These are phyloP conservation scores for Eunapius fragilis DNA, from an alignment of 37 sponge, comb jelly and placozoan species.

Conservation along the genomic window DNA sequence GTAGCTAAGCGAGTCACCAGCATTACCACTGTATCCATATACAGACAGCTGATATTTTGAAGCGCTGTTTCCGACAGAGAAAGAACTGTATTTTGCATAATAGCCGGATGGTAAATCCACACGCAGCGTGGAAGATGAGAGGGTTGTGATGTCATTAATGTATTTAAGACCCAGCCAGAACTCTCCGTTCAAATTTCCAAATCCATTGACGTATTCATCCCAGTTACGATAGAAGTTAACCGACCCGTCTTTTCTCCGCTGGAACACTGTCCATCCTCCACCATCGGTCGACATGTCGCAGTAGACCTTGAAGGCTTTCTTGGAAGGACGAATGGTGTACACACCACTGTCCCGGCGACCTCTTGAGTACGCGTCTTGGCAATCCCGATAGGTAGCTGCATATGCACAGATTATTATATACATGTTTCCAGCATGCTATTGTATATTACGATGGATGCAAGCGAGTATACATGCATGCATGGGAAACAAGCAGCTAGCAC, in stretches of 20 bases:
- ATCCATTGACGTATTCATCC: constrained; percentile 48
- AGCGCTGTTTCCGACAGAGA: too few relatives aligned
- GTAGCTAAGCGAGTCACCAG: background rate
- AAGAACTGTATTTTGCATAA: constrained; percentile 13
- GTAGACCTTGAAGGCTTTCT: constrained; percentile 10
- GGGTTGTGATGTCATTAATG: constrained; percentile 54
- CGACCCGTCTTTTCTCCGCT: constrained; percentile 28
- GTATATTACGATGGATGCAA: too few relatives aligned
- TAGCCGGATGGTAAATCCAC: constrained; percentile 7
- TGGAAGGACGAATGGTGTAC: too few relatives aligned
- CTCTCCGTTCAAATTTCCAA: constrained; percentile 54
- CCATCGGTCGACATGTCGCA: too few relatives aligned
- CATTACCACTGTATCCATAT: background rate
- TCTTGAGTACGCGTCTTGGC: too few relatives aligned
- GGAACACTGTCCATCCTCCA: constrained; percentile 65
- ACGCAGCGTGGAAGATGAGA: background rate
- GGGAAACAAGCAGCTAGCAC: too few relatives aligned
- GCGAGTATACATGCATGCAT: too few relatives aligned
- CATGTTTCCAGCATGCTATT: too few relatives aligned
- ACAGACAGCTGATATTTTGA: too few relatives aligned
- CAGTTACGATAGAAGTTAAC: constrained; percentile 36
- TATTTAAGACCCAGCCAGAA: constrained; percentile 75
- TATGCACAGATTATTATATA: background rate
- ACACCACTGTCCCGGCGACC: too few relatives aligned
- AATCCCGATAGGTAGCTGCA: background rate